Base-by-base conservation (phyloP, 2,797 vertebrate species). In the Thaleichthys pacificus region DNA sequence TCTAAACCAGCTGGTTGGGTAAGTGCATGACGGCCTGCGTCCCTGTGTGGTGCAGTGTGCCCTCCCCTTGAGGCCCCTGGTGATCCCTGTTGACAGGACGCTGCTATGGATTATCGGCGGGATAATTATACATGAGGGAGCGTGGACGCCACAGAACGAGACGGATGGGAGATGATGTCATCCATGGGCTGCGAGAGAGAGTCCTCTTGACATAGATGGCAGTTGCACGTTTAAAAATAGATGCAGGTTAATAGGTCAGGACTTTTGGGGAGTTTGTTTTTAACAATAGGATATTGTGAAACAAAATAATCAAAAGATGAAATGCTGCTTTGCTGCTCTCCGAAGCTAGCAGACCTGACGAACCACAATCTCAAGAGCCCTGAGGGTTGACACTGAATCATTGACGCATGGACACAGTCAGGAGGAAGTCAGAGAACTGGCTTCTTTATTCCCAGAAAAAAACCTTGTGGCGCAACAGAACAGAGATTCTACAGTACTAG, bases 41-140 rank as follows among this genome's bases (percentile, higher is more conserved):
- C 51, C 35, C 15, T 30, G 38, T 30, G 24, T 24, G 61, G 17
- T n/a, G 60, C 35, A 32, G 28, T 64, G 19, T 56, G 58, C 80
- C 81, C 57, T 15, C 75, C 75, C 60, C 70, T 70, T 64, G 8
- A 57, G 7, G 2, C 51, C 80, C 73, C 74, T 72, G 64, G 62
- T 81, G 77, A 87, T 78, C 62, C 73, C 80, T 22, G 35, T 32
- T 38, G 70, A 9, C 58, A 26, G 60, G 3, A 22, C 54, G 72
- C 49, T 4, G n/a, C 24, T 75, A 66, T 38, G 76, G 62, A 81
- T 76, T 66, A 24, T 66, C 28, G 26, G 28, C 15, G 9, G 19
- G 54, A 1, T 42, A 54, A 30, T 22, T 66, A 72, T 28, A 56
- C 62, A 58, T 4, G 28, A n/a, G 47, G 26, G 17, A 72, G 57